Evolutionary conservation across 2,888 invertebrate genomes (phyloP).

Genomic region (Asteroscopus sphinx): DNA sequence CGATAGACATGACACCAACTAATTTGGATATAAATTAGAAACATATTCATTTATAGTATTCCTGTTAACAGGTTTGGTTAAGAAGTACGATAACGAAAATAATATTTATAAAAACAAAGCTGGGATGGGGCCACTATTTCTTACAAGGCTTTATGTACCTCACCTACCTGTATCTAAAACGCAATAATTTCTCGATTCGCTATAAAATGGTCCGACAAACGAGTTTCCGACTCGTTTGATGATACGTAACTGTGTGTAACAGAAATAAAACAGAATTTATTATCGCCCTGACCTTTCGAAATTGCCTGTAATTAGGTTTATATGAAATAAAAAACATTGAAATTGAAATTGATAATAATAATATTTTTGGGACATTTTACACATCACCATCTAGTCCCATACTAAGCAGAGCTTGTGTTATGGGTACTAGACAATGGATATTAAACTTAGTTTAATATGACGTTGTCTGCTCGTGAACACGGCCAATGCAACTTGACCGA

Average conservation of each 20-base stretch:
- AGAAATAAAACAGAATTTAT: conserved; percentile 61
- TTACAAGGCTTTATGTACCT: conserved; percentile 1
- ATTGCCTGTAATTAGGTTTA: too few relatives aligned
- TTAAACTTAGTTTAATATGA: too few relatives aligned
- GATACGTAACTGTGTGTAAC: conserved; percentile 43
- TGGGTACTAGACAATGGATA: too few relatives aligned
- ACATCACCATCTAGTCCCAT: too few relatives aligned
- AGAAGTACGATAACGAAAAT: conserved; percentile 7
- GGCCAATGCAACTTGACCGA: too few relatives aligned
- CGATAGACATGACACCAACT: conserved; percentile 13
- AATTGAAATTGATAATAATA: too few relatives aligned
- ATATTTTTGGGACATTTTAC: too few relatives aligned
- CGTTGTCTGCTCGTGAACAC: too few relatives aligned
- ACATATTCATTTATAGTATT: conserved; percentile 33
- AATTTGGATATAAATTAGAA: conserved; percentile 31
- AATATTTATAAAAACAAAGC: conserved; percentile 21
- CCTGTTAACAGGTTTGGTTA: conserved; percentile 17
- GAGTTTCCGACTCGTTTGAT: conserved; percentile 51
- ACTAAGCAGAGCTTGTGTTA: too few relatives aligned
- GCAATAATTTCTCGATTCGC: conserved; percentile 40
- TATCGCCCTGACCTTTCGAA: too few relatives aligned
- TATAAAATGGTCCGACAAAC: conserved; percentile 44
- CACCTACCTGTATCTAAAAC: conserved; percentile 32
- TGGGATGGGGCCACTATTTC: background rate
- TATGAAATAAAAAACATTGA: too few relatives aligned